Conservation (phyloP, 2,113 vertebrate genomes). For the Anser brachyrhynchus region DNA sequence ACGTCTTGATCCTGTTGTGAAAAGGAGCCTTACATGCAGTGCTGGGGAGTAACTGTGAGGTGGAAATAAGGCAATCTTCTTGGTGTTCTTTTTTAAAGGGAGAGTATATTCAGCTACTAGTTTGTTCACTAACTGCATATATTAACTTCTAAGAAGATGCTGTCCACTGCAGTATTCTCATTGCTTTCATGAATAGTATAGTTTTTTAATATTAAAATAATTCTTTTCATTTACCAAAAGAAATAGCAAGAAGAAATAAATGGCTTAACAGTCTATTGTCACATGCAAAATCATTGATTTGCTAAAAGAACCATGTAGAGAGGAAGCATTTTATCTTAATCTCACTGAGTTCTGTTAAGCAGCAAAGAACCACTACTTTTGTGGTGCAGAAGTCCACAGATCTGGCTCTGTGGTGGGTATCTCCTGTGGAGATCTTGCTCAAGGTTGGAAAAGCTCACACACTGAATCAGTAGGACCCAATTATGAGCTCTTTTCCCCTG, state of each 20-base stretch:
- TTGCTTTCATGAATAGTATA: not conserved
- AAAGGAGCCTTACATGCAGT: not conserved
- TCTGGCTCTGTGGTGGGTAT: slow-evolving; percentile 57
- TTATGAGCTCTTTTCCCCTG: slow-evolving; percentile 30
- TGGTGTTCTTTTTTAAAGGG: not conserved
- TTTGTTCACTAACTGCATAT: not conserved
- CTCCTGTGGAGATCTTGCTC: slow-evolving; percentile 51
- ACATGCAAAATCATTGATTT: slow-evolving; percentile 52
- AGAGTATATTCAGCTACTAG: not conserved
- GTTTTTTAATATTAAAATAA: slow-evolving; percentile 5
- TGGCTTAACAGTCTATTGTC: slow-evolving; percentile 15
- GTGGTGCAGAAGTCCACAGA: slow-evolving; percentile 53
- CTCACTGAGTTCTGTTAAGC: slow-evolving; percentile 40
- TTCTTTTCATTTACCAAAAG: slow-evolving; percentile 17
- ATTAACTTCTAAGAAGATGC: slow-evolving; percentile 15
- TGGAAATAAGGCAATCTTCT: not conserved
- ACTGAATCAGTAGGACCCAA: slow-evolving; percentile 51
- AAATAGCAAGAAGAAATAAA: slow-evolving; percentile 7
- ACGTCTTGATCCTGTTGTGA: not conserved
- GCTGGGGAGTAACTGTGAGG: not conserved
- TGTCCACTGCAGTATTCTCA: not conserved
- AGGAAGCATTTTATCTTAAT: slow-evolving; percentile 58
- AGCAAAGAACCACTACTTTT: slow-evolving; percentile 54
- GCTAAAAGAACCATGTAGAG: slow-evolving; percentile 23
- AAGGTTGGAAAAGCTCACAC: slow-evolving; percentile 48